A percentile compares a stretch with the other conserved stretches of the same genome.
Conservation (phyloP, 2,797 vertebrate species). For the Salarias fasciatus region DNA sequence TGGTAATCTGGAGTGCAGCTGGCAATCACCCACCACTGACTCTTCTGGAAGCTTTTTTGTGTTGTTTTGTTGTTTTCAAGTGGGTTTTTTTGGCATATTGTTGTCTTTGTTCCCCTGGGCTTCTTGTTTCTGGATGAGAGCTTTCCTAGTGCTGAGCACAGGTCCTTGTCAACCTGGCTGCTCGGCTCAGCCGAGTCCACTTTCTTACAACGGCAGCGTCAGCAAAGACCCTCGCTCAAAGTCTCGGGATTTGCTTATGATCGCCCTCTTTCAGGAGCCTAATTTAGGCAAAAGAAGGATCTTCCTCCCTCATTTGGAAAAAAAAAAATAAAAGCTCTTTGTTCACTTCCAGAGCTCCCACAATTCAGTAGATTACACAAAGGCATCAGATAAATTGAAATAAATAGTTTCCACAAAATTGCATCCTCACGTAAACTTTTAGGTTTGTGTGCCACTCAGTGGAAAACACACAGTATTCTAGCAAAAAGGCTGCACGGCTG, state of each 20-base stretch:
- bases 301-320: conserved; percentile 32
- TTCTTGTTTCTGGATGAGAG: conserved; percentile 86
- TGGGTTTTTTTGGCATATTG: conserved; percentile 73
- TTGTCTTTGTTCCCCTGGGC: conserved; percentile 82
- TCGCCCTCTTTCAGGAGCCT: conserved; percentile 66
- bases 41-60: conserved; percentile 69
- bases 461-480: conserved; percentile 64
- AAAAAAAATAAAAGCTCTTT: conserved; percentile 48
- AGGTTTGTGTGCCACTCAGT: conserved; percentile 57
- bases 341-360: conserved; percentile 51
- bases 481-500: conserved; percentile 50
- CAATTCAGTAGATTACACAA: conserved; percentile 48
- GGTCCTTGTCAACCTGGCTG: conserved; percentile 81
- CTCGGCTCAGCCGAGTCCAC: conserved; percentile 72
- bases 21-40: conserved; percentile 81
- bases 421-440: conserved; percentile 59
- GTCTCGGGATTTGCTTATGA: conserved; percentile 70
- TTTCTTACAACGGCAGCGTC: conserved; percentile 67
- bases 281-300: conserved; percentile 61
- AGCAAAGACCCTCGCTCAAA: conserved; percentile 74
- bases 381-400: conserved; percentile 66
- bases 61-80: conserved; percentile 84
- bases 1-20: conserved; percentile 82
- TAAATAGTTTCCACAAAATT: conserved; percentile 57
- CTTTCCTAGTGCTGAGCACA: conserved; percentile 84